Evolutionary conservation across 2,797 vertebrate species (phyloP), one percentile per base, ranked within the genome.

Genomic region (Coranthus polyacanthus): DNA sequence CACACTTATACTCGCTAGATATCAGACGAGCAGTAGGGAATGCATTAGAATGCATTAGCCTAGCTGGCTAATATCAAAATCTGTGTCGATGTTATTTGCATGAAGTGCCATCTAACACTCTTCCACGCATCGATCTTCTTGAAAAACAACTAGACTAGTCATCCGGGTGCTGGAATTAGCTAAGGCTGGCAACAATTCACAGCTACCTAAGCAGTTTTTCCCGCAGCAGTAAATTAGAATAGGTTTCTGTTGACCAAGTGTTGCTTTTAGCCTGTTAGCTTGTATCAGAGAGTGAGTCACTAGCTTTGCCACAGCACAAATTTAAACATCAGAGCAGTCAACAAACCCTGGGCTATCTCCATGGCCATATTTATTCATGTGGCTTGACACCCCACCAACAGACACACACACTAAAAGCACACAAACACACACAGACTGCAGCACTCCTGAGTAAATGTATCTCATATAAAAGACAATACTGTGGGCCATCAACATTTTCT

Each of bases 271-370:
- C 70, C 20, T 51, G 79, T 79, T 84, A 73, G 79, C 63, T 82
- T 72, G 71, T 70, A 58, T 81, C 59, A 81, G 70, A 64, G 81
- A 53, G 70, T 88, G 88, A 90, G 86, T 89, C 88, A 90, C 75
- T 36, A 26, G 83, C 64, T 78, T 79, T 68, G 69, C 69, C 49
- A 38, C 55, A 38, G 59, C 76, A 75, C 72, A 84, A 68, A 85
- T 89, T 87, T 85, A 82, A 85, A 88, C 85, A 89, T 86, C 74
- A 75, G 74, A 84, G 79, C 64, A 74, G 81, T 88, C 86, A 88
- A 86, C 83, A 89, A 78, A 89, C 90, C 78, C 73, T 62, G 68
- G 83, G 82, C 87, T 72, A 78, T 84, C 71, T 80, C 73, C 13
- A n/a, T 69, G 70, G 82, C 56, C 75, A 81, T 71, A 83, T 88